A percentile compares a stretch with the other conserved stretches of the same genome.
These are phyloP conservation scores for Drosophila pseudoananassae DNA, from an alignment of 1,140 invertebrate genomes.

Conservation along the genomic window DNA sequence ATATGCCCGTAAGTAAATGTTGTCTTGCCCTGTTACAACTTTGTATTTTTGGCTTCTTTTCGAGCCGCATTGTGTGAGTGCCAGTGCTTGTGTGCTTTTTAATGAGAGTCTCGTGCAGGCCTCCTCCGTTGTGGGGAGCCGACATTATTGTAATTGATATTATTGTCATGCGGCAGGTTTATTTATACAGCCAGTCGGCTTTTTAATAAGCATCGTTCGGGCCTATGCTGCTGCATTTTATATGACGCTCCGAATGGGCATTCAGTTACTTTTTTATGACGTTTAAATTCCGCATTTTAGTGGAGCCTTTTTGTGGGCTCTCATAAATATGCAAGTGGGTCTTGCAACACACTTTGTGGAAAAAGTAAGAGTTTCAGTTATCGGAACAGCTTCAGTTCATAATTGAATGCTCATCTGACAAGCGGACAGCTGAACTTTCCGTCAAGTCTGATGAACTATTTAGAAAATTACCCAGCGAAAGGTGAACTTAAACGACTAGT, in stretches of 20 bases:
- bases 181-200: slow-evolving; percentile 66
- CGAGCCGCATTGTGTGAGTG: slow-evolving; percentile 15
- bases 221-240: slow-evolving; percentile 48
- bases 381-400: neutral
- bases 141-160: slow-evolving; percentile 73
- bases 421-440: slow-evolving; percentile 1
- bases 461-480: slow-evolving; percentile 38
- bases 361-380: neutral
- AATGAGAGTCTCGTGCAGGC: slow-evolving; percentile 78
- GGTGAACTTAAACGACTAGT: slow-evolving; percentile 37
- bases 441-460: slow-evolving; percentile 18
- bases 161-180: slow-evolving; percentile 72
- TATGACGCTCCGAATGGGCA: slow-evolving; percentile 38
- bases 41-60: slow-evolving; percentile 69
- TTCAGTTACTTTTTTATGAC: slow-evolving; percentile 26
- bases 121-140: slow-evolving; percentile 49
- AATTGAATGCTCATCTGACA: neutral
- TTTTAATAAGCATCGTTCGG: slow-evolving; percentile 43
- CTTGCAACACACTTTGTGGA: neutral
- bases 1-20: slow-evolving; percentile 33
- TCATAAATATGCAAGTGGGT: slow-evolving; percentile 3
- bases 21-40: slow-evolving; percentile 51
- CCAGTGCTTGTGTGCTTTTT: slow-evolving; percentile 55
- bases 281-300: slow-evolving; percentile 43
- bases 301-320: slow-evolving; percentile 11